Evolutionary conservation across 1,140 invertebrate species (phyloP).

Genomic region (Scylla paramamosain): DNA sequence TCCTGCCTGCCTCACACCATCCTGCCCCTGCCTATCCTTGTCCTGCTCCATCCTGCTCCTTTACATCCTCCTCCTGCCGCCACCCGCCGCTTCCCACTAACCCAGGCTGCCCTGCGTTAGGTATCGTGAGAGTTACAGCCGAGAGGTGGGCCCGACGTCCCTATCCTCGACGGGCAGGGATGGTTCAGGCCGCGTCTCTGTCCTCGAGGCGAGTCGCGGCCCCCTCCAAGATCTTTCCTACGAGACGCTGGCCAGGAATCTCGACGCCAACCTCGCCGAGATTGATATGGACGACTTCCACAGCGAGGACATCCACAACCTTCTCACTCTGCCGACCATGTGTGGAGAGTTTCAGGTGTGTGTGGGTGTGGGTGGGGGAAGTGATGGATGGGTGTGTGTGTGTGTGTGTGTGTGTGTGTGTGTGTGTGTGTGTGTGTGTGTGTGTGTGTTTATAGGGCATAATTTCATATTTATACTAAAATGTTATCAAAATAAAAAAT

Average conservation of each 20-base stretch:
- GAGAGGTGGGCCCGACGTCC: conserved; percentile 75
- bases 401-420: not conserved
- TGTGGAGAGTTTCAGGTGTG: conserved; percentile 82
- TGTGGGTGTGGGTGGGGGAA: too few relatives aligned
- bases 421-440: not conserved
- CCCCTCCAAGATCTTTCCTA: conserved; percentile 87
- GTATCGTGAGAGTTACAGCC: conserved; percentile 88
- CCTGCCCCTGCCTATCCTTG: not conserved
- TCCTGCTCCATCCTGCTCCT: not conserved
- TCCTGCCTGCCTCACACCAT: not conserved
- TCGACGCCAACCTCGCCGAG: conserved; percentile 95
- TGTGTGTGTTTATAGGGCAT: too few relatives aligned
- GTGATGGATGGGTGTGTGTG: not conserved
- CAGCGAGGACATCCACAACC: conserved; percentile 93
- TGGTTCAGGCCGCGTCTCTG: conserved; percentile 89
- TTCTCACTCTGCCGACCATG: conserved; percentile 82
- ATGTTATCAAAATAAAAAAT: too few relatives aligned
- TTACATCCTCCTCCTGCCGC: not conserved
- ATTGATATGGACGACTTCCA: conserved; percentile 96
- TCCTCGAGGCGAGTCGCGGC: conserved; percentile 88
- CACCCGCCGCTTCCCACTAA: conserved; percentile 68
- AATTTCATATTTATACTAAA: too few relatives aligned
- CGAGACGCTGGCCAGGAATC: conserved; percentile 91
- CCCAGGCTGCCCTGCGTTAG: conserved; percentile 81
- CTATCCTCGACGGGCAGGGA: conserved; percentile 83